Conservation (phyloP, 2,888 invertebrate genomes). For the Octonoba sinensis region DNA sequence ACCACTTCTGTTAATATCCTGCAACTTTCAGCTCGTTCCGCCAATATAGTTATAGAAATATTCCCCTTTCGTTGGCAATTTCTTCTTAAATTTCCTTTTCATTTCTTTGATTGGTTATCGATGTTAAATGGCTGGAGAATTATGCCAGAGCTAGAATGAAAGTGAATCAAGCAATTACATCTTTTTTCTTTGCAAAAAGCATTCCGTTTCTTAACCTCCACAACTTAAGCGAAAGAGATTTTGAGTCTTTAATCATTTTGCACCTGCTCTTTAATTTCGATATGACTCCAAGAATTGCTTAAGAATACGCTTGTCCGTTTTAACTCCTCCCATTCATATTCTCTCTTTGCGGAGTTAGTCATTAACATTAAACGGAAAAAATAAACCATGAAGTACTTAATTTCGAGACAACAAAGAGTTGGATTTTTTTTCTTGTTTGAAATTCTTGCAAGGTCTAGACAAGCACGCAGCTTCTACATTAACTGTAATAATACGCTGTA, state of each 20-base stretch:
- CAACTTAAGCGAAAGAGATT: too few relatives aligned
- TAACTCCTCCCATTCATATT: too few relatives aligned
- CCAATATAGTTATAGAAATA: too few relatives aligned
- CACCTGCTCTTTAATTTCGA: slow-evolving; percentile 42
- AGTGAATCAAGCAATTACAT: too few relatives aligned
- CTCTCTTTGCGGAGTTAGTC: slow-evolving; percentile 23
- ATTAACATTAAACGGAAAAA: slow-evolving; percentile 27
- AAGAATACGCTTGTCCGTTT: slow-evolving; percentile 6
- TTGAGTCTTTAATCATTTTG: slow-evolving; percentile 20
- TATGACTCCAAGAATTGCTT: slow-evolving; percentile 3
- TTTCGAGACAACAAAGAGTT: slow-evolving; percentile 31
- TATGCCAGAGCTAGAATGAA: too few relatives aligned
- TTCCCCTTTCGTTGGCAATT: too few relatives aligned
- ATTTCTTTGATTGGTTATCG: too few relatives aligned
- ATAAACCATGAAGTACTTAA: slow-evolving; percentile 29
- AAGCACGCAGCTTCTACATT: slow-evolving; percentile 23
- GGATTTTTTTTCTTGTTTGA: background rate
- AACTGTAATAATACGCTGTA: slow-evolving; percentile 11
- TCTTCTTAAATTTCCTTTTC: too few relatives aligned
- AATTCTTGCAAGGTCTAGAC: slow-evolving; percentile 29
- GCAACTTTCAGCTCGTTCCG: too few relatives aligned
- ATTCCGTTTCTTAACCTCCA: slow-evolving; percentile 8
- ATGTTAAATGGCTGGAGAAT: too few relatives aligned
- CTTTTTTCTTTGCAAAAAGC: background rate
- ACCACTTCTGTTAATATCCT: too few relatives aligned